Percentiles rank a stretch among this genome's conserved stretches.
Conservation (phyloP, 2,888 invertebrate genomes). For the Lordiphosa andalusiaca region DNA sequence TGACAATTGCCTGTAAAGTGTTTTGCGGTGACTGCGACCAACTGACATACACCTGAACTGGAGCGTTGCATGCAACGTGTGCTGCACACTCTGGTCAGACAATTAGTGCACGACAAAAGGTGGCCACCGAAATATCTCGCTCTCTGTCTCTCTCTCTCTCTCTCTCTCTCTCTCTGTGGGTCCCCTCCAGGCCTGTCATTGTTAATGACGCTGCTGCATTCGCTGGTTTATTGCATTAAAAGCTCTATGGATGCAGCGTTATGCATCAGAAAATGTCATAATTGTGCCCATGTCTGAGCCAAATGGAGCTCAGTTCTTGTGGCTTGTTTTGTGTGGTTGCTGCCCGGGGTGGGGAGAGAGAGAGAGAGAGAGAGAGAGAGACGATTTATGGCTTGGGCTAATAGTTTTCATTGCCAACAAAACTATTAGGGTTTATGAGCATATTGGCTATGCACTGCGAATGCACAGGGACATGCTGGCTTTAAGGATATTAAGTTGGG, state of each 20-base stretch:
- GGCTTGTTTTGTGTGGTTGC: conserved; percentile 29
- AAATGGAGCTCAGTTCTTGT: conserved; percentile 40
- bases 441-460: conserved; percentile 9
- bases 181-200: conserved; percentile 54
- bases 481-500: too few relatives aligned
- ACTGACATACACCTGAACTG: conserved; percentile 74
- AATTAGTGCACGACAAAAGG: conserved; percentile 72
- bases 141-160: neutral
- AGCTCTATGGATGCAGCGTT: conserved; percentile 61
- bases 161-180: neutral
- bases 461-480: too few relatives aligned
- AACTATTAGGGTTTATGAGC: conserved; percentile 10
- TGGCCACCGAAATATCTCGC: conserved; percentile 6
- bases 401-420: conserved; percentile 64
- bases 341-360: neutral
- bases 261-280: conserved; percentile 76
- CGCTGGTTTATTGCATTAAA: conserved; percentile 73
- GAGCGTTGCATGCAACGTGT: conserved; percentile 59
- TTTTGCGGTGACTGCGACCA: conserved; percentile 68
- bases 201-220: conserved; percentile 64
- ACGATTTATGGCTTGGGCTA: conserved; percentile 63
- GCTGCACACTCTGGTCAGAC: conserved; percentile 70
- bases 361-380: conserved; percentile 16
- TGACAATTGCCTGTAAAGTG: conserved; percentile 72
- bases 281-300: conserved; percentile 70